phyloP scores from a whole-genome alignment of 1,140 invertebrate species.

The Bombus pascuorum region DNA sequence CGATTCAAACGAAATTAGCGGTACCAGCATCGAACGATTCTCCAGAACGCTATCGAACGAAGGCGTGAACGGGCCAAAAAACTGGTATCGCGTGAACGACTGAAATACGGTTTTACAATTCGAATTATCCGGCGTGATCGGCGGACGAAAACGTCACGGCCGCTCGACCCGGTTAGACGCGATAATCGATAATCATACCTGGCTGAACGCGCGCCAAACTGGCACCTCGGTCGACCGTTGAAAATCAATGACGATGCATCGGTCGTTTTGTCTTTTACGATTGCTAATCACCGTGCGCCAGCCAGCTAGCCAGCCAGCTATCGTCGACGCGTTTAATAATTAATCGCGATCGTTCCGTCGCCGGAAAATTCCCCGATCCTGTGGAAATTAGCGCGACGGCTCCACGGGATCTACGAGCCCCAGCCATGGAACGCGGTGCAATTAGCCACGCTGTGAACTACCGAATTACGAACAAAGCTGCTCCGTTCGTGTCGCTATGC shows the following conservation, averaged over 20 bases:
- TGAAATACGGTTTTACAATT: slow-evolving; percentile 54
- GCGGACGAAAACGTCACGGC: slow-evolving; percentile 44
- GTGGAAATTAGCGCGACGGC: slow-evolving; percentile 25
- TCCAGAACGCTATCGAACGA: background rate
- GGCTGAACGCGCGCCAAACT: slow-evolving; percentile 52
- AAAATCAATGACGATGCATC: slow-evolving; percentile 49
- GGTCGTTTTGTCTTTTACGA: slow-evolving; percentile 44
- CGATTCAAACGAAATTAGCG: background rate
- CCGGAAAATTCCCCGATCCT: slow-evolving; percentile 35
- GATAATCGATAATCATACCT: slow-evolving; percentile 54
- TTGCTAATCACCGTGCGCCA: slow-evolving; percentile 39
- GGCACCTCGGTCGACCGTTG: slow-evolving; percentile 40
- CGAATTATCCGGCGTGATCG: slow-evolving; percentile 49
- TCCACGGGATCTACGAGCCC: slow-evolving; percentile 6
- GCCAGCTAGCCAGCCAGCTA: background rate
- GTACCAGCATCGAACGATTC: background rate
- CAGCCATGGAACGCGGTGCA: slow-evolving; percentile 17
- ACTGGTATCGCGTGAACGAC: slow-evolving; percentile 23
- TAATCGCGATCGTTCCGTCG: slow-evolving; percentile 37
- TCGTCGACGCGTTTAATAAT: slow-evolving; percentile 41
- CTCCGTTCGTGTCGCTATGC: background rate
- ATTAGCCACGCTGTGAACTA: slow-evolving; percentile 34
- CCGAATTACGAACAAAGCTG: background rate
- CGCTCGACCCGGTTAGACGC: slow-evolving; percentile 49
- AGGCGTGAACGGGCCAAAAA: background rate